phyloP scores from a whole-genome alignment of 1,140 invertebrate genomes.

The Drosophila takahashii region DNA sequence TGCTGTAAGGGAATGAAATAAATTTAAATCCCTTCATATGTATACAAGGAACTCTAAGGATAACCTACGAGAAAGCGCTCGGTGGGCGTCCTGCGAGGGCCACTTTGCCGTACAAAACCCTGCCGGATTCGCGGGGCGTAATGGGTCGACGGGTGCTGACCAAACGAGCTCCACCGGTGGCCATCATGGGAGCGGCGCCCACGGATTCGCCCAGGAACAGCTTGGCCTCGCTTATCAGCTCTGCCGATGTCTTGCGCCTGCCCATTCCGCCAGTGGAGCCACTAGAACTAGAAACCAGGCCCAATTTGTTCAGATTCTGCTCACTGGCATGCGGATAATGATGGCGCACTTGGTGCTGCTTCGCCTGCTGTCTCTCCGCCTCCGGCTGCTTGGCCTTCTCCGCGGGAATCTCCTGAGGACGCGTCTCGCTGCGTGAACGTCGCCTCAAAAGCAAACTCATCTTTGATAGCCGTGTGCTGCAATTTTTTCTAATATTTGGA shows the following conservation, averaged over 20 bases:
- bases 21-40: too few species aligned
- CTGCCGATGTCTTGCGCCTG: constrained; percentile 88
- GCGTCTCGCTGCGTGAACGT: constrained; percentile 74
- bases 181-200: constrained; percentile 33
- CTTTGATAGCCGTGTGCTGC: background rate
- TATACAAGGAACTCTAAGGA: too few species aligned
- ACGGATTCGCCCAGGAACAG: constrained; percentile 84
- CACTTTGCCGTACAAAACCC: constrained; percentile 89
- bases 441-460: constrained; percentile 74
- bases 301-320: constrained; percentile 40
- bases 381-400: constrained; percentile 29
- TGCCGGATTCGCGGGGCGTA: constrained; percentile 91
- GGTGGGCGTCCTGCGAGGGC: constrained; percentile 88
- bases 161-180: constrained; percentile 84
- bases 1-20: too few species aligned
- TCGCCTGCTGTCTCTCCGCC: constrained; percentile 2
- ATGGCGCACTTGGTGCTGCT: constrained; percentile 15
- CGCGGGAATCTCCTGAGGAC: constrained; percentile 34
- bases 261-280: constrained; percentile 48
- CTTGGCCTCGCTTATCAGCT: constrained; percentile 92
- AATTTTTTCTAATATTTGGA: background rate
- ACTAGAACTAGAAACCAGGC: constrained; percentile 4
- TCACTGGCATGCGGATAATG: constrained; percentile 31
- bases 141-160: constrained; percentile 91
- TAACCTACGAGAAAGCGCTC: constrained; percentile 90